Evolutionary conservation across 2,888 invertebrate genomes (phyloP).

Genomic region (Eupithecia vulgata): DNA sequence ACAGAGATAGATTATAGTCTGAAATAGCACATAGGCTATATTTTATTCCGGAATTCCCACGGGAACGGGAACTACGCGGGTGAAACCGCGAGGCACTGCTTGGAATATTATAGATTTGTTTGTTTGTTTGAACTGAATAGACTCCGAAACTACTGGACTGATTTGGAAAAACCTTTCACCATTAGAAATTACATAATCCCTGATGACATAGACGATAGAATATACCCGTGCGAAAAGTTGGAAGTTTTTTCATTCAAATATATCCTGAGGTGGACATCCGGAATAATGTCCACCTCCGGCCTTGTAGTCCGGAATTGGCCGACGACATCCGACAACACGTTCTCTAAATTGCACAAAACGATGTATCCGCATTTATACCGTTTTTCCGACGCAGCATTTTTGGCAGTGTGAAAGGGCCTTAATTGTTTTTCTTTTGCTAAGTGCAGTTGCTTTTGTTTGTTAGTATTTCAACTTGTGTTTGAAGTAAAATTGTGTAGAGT

Average conservation of each 20-base stretch:
- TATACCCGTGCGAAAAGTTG: no score
- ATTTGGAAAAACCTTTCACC: no score
- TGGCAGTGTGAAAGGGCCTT: constrained; percentile 55
- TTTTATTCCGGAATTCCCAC: no score
- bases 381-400: constrained; percentile 67
- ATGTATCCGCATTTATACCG: constrained; percentile 50
- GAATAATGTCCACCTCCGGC: constrained; percentile 47
- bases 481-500: background rate
- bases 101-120: no score
- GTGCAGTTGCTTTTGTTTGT: constrained; percentile 31
- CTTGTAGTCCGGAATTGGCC: constrained; percentile 60
- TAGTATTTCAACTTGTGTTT: constrained; percentile 22
- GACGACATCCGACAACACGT: constrained; percentile 59
- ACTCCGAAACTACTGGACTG: no score
- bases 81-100: no score
- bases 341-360: constrained; percentile 65
- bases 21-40: no score
- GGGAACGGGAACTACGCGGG: no score
- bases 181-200: no score
- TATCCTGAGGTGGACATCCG: constrained; percentile 13
- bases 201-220: no score
- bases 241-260: background rate
- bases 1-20: no score
- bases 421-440: constrained; percentile 54
- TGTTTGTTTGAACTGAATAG: no score